Base-by-base conservation (phyloP, 1,140 invertebrate genomes). In the Ceratosolen solmsi region DNA sequence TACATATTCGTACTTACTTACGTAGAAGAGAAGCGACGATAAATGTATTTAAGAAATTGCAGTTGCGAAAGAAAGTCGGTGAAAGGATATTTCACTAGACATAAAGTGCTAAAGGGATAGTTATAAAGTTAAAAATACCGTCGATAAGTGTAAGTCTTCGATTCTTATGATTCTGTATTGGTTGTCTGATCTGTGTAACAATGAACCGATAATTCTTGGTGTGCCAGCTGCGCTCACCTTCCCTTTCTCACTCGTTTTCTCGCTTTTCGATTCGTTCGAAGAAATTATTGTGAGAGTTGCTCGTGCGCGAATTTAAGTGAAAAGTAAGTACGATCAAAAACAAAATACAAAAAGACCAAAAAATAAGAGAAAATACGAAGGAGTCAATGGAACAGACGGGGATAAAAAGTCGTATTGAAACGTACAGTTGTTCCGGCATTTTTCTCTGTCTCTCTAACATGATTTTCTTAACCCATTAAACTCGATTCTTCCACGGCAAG, bases 381-480 rank as follows among this genome's bases (percentile, higher is more conserved):
- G 2, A 51, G 46, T 5, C 2, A 68, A 51, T 33, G 11, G 41
- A 51, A 68, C 2, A 25, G n/a, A 58, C 49, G 30, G 15, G 20
- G 54, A 60, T 41, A 71, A 72, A 60, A 17, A 41, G 70, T 51
- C 78, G 70, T 73, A 72, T 38, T 46, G 11, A 33, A 63, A 73
- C 27, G 27, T 73, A 73, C 70, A 80, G 54, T 65, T 80, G 54
- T 80, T 73, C 54, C 51, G 51, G 1, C 36, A 15, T 22, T 71
- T 70, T 65, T 58, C 41, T 49, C 25, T 15, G 15, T 46, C 60
- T 41, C 41, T 72, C 33, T 72, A 80, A 80, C 54, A 49, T 60
- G 70, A 80, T 80, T 80, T 80, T 80, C 79, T 80, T 74, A 74
- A 80, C 70, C 71, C 58, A 80, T 80, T 80, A 80, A 80, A 80